Percentiles rank a stretch among this genome's conserved stretches.
phyloP scores from a whole-genome alignment of 1,140 invertebrate species.

The Magallana gigas region DNA sequence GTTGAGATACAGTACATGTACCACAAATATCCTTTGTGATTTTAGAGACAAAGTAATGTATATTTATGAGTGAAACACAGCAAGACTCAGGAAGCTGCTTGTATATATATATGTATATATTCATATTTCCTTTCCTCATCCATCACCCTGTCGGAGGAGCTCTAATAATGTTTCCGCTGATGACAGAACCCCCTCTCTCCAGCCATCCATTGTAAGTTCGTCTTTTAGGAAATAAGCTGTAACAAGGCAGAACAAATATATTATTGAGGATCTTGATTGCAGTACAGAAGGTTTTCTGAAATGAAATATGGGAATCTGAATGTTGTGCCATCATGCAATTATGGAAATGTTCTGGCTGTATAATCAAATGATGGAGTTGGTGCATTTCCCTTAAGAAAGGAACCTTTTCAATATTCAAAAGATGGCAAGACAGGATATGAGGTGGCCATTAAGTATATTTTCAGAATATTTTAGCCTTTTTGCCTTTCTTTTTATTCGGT shows the following conservation, averaged over 20 bases:
- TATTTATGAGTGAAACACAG: too few relatives aligned
- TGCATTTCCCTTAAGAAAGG: background rate
- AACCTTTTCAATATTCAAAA: conserved; percentile 32
- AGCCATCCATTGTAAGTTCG: background rate
- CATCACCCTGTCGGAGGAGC: background rate
- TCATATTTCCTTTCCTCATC: background rate
- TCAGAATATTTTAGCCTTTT: background rate
- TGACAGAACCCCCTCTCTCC: background rate
- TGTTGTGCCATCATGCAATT: background rate
- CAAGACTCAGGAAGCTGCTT: background rate
- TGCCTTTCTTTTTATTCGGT: background rate
- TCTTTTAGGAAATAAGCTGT: background rate
- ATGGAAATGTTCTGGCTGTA: conserved; percentile 27
- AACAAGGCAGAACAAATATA: too few relatives aligned
- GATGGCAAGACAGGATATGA: background rate
- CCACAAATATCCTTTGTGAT: too few relatives aligned
- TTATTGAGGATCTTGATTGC: background rate
- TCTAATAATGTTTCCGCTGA: background rate
- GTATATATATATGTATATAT: background rate
- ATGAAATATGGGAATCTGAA: background rate
- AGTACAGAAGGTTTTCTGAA: background rate
- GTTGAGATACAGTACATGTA: too few relatives aligned
- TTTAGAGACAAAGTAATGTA: too few relatives aligned
- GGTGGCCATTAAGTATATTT: conserved; percentile 1
- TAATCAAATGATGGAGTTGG: conserved; percentile 3